phyloP scores from a whole-genome alignment of 2,113 vertebrate species.

The Reinhardtius hippoglossoides region DNA sequence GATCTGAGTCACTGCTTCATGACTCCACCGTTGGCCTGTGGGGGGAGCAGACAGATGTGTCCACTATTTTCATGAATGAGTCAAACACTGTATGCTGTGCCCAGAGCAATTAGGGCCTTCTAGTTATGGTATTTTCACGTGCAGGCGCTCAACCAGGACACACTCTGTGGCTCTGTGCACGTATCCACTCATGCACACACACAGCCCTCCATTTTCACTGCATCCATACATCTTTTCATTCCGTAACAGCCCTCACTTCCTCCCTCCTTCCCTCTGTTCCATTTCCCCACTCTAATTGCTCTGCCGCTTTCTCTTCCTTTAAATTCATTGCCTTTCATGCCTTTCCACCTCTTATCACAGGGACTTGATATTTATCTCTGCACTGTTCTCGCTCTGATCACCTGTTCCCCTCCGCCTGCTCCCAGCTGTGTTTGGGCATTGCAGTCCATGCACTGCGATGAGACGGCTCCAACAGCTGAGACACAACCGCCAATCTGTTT shows the following conservation, averaged over 20 bases:
- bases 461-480: constrained; percentile 73
- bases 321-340: constrained; percentile 60
- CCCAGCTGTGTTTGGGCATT: constrained; percentile 73
- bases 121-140: neutral
- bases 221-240: constrained; percentile 48
- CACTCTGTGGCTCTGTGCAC: constrained; percentile 3
- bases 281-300: constrained; percentile 71
- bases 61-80: neutral
- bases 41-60: neutral
- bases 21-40: neutral
- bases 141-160: constrained; percentile 1
- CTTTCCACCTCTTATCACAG: constrained; percentile 58
- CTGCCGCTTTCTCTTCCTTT: constrained; percentile 48
- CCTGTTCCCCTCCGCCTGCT: constrained; percentile 60
- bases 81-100: neutral
- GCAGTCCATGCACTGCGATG: constrained; percentile 45
- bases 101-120: neutral
- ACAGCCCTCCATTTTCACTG: constrained; percentile 17
- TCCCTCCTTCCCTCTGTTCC: constrained; percentile 41
- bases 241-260: constrained; percentile 31
- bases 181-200: neutral
- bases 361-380: constrained; percentile 63
- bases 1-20: neutral
- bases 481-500: constrained; percentile 68
- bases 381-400: constrained; percentile 58